Conservation (phyloP, 2,113 vertebrate genomes). For the Delphinapterus leucas region DNA sequence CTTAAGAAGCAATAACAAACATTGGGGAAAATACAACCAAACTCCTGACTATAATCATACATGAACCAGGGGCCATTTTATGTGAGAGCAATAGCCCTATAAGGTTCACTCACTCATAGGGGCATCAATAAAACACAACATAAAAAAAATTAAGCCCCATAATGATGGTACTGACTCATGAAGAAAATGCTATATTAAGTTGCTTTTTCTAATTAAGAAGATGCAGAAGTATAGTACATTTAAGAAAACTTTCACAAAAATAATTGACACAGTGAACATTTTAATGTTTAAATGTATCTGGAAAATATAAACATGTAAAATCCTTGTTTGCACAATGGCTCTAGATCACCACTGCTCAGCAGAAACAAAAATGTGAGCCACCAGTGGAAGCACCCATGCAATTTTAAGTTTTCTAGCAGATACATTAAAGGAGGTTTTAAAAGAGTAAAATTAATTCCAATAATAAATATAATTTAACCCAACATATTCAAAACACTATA, state of each 20-base stretch:
- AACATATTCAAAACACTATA: not conserved
- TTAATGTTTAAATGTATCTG: slow-evolving; percentile 26
- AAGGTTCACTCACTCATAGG: not conserved
- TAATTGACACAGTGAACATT: not conserved
- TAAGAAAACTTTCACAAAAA: not conserved
- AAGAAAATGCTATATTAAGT: not conserved
- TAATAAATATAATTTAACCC: not conserved
- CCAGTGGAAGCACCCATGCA: not conserved
- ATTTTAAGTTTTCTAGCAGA: not conserved
- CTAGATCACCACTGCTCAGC: not conserved
- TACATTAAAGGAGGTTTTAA: not conserved
- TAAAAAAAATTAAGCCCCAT: not conserved
- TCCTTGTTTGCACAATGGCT: not conserved
- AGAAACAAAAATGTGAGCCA: not conserved
- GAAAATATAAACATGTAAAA: slow-evolving; percentile 40
- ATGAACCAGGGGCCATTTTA: not conserved
- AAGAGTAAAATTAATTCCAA: slow-evolving; percentile 1
- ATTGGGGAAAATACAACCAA: not conserved
- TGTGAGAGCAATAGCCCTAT: not conserved
- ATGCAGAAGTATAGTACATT: not conserved
- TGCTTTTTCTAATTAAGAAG: slow-evolving; percentile 20
- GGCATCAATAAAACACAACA: not conserved
- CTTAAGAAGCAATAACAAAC: not conserved
- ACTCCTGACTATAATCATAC: not conserved
- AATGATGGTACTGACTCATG: not conserved